Percentiles rank a stretch among this genome's conserved stretches.
These are phyloP conservation scores for Heliconius cydno DNA, from an alignment of 2,888 invertebrate genomes.

Conservation along the genomic window DNA sequence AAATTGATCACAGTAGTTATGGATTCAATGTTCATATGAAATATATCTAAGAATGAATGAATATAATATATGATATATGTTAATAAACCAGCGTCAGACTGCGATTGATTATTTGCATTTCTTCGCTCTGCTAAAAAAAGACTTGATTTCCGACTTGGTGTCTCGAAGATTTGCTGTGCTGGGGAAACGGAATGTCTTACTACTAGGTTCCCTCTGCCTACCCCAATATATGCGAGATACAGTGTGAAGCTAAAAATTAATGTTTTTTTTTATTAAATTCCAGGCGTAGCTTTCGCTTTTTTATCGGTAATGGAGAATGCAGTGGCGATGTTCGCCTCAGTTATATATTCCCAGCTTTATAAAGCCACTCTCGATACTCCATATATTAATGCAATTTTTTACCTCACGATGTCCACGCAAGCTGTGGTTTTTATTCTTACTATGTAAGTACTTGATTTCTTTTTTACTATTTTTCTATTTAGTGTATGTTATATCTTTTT, in stretches of 20 bases:
- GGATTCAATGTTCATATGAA: too few species aligned
- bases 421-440: slow-evolving; percentile 85
- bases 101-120: too few species aligned
- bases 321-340: slow-evolving; percentile 88
- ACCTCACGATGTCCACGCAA: slow-evolving; percentile 89
- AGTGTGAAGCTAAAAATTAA: neutral
- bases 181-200: neutral
- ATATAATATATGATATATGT: too few species aligned
- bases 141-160: too few species aligned
- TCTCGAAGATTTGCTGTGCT: too few species aligned
- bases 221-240: neutral
- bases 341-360: slow-evolving; percentile 89
- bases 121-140: too few species aligned
- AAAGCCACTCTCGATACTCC: slow-evolving; percentile 84
- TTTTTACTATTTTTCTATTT: neutral
- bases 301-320: slow-evolving; percentile 92
- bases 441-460: slow-evolving; percentile 84
- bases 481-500: neutral
- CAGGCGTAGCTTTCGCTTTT: slow-evolving; percentile 90
- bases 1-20: too few species aligned
- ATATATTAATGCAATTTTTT: slow-evolving; percentile 86
- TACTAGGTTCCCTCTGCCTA: neutral
- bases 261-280: slow-evolving; percentile 41
- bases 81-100: too few species aligned
- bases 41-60: too few species aligned